Conservation (phyloP, 2,113 vertebrate species). For the Panthera tigris region DNA sequence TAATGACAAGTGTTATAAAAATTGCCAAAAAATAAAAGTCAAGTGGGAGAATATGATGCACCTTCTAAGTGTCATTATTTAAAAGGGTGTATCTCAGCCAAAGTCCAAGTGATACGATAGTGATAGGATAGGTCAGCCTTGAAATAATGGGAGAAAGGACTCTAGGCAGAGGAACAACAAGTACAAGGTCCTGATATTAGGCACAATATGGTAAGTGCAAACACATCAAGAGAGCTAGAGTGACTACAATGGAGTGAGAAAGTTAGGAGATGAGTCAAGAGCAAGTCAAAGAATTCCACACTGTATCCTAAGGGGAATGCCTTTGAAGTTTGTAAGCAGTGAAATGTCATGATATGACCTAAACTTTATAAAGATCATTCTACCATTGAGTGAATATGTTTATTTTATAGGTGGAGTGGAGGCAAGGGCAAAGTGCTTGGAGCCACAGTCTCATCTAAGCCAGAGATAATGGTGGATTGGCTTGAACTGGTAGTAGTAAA, state of each 20-base stretch:
- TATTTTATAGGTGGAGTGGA: neutral
- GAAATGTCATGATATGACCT: neutral
- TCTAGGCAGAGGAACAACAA: neutral
- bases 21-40: neutral
- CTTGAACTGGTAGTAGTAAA: neutral
- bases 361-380: neutral
- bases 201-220: neutral
- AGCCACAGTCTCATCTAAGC: neutral
- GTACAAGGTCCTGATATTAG: neutral
- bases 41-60: neutral
- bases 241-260: neutral
- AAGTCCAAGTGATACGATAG: neutral
- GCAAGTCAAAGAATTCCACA: neutral
- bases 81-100: neutral
- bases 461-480: neutral
- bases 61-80: neutral
- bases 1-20: neutral
- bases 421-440: neutral
- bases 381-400: neutral
- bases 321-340: neutral
- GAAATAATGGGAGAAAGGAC: neutral
- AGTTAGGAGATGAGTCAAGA: neutral
- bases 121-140: neutral
- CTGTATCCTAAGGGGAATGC: neutral
- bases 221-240: neutral